phyloP scores from a whole-genome alignment of 1,140 invertebrate species.

The Matsumurasca onukii region DNA sequence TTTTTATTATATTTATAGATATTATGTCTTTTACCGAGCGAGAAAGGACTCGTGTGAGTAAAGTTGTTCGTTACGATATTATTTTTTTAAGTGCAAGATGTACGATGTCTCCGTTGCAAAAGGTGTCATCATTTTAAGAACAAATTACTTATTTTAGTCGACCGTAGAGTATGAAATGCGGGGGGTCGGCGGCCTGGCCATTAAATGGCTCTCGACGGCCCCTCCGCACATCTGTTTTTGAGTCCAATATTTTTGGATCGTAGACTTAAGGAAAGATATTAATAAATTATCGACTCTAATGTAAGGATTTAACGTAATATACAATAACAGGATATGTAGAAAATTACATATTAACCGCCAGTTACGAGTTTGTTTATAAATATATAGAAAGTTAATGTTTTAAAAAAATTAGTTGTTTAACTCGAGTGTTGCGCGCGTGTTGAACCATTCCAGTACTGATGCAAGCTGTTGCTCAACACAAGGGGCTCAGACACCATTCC shows the following conservation, averaged over 20 bases:
- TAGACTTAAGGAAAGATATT: slow-evolving; percentile 29
- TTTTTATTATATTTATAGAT: slow-evolving; percentile 29
- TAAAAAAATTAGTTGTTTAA: slow-evolving; percentile 33
- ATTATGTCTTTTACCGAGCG: slow-evolving; percentile 25
- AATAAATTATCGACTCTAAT: slow-evolving; percentile 34
- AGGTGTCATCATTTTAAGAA: slow-evolving; percentile 40
- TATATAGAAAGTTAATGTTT: slow-evolving; percentile 36
- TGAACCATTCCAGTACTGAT: slow-evolving; percentile 28
- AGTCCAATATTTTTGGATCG: slow-evolving; percentile 29
- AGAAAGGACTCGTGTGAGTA: slow-evolving; percentile 36
- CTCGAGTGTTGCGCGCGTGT: slow-evolving; percentile 31
- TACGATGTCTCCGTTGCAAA: slow-evolving; percentile 39
- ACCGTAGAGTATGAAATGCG: slow-evolving; percentile 32
- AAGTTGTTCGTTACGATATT: slow-evolving; percentile 38
- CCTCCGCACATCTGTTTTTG: slow-evolving; percentile 17
- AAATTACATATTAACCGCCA: slow-evolving; percentile 30
- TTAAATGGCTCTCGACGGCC: slow-evolving; percentile 7
- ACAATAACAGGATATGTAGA: slow-evolving; percentile 35
- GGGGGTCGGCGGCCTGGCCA: slow-evolving; percentile 17
- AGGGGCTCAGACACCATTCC: slow-evolving; percentile 23
- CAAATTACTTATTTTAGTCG: slow-evolving; percentile 39
- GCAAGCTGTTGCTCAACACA: slow-evolving; percentile 28
- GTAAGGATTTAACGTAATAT: slow-evolving; percentile 33
- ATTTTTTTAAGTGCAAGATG: slow-evolving; percentile 39
- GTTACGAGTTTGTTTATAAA: slow-evolving; percentile 35